Percentiles rank a stretch among this genome's conserved stretches.
These are phyloP conservation scores for Ceratosolen solmsi DNA, from an alignment of 1,140 invertebrate species.

Conservation along the genomic window DNA sequence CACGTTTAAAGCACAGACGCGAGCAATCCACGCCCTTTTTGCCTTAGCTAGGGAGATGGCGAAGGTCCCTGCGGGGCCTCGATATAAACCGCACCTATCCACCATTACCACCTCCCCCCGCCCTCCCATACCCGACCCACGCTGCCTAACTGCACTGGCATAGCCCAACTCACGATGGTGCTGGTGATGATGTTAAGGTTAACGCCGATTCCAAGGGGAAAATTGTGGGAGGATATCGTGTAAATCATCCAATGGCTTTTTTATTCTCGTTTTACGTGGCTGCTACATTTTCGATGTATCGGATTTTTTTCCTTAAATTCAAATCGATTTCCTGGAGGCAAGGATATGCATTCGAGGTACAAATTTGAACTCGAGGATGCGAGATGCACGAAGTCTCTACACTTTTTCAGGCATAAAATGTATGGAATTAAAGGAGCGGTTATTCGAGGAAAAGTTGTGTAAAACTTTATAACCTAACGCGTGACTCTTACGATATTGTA, in stretches of 20 bases:
- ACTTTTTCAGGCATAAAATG: not conserved
- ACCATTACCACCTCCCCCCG: too few species aligned
- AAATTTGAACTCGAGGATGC: not conserved
- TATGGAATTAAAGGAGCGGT: constrained; percentile 4
- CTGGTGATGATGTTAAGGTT: not conserved
- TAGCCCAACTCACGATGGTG: not conserved
- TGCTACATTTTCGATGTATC: not conserved
- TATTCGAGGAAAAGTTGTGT: too few species aligned
- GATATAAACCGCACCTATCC: not conserved
- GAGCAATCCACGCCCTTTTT: not conserved
- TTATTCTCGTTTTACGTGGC: not conserved
- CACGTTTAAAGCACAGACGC: too few species aligned
- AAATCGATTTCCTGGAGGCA: not conserved
- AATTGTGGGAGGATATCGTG: not conserved
- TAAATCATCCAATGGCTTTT: not conserved
- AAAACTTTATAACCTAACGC: not conserved
- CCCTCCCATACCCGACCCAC: not conserved
- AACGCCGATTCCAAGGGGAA: not conserved
- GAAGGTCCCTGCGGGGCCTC: not conserved
- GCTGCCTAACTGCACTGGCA: not conserved
- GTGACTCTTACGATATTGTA: too few species aligned
- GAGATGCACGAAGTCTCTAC: not conserved
- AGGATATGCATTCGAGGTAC: not conserved
- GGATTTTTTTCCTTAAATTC: not conserved
- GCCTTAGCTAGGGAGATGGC: not conserved